Base-by-base conservation (phyloP, 2,113 vertebrate species). In the Psophia crepitans region DNA sequence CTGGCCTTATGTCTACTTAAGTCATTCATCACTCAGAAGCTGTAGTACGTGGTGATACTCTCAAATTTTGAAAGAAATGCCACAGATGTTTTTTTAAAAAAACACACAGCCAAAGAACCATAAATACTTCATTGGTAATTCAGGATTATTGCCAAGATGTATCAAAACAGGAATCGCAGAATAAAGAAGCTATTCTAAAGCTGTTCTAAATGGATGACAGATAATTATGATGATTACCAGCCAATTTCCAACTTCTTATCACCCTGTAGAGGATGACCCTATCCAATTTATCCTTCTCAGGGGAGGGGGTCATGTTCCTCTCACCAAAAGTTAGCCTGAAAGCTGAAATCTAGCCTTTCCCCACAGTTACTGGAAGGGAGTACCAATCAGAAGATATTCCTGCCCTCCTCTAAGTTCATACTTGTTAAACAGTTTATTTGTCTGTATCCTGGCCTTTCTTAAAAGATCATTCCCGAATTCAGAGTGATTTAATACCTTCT, bases 11-110 rank as follows among this genome's bases (percentile, higher is more conserved):
- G 49, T 90, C 73, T 90, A 78, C 81, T 85, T 43, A 70, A 84
- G 26, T n/a, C 1, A 64, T 75, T 86, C 92, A 56, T 94, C 91
- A 93, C 69, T 91, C 57, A 78, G 54, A 90, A 92, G 90, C 37
- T 41, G 15, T 28, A 9, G 46, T 69, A 77, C 28, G 56, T 8
- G 30, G 66, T 65, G 84, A 82, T 82, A 44, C 21, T 49, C n/a
- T 80, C 83, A 86, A 84, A 60, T 75, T 82, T 32, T 51, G 10
- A 13, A 84, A 81, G 49, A 92, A 80, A 80, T n/a, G 8, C 2
- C 30, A 68, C 24, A 27, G 28, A 53, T 53, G 26, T 53, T 71
- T 90, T 79, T 28, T n/a, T n/a, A n/a, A 68, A 64, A 91, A 84
- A 87, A 15, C 8, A 53, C 7, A 35, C 11, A n/a, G n/a, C n/a